Conservation (phyloP, 1,140 invertebrate genomes). For the Caenorhabditis tropicalis region DNA sequence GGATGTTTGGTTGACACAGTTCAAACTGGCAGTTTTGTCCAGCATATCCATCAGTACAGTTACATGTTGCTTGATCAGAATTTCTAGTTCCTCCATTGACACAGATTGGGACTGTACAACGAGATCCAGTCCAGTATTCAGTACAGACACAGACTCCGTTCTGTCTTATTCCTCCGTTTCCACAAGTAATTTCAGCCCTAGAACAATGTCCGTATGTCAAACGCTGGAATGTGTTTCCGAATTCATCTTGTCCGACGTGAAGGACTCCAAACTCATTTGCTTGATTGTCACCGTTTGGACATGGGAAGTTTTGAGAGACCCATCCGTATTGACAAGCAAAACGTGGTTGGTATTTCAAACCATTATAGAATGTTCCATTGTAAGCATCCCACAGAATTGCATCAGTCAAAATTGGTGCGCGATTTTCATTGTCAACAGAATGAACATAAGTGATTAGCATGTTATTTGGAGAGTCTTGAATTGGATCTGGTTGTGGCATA, state of each 20-base stretch:
- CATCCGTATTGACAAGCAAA: slow-evolving; percentile 46
- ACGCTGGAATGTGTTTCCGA: slow-evolving; percentile 58
- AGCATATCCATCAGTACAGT: slow-evolving; percentile 52
- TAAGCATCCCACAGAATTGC: slow-evolving; percentile 49
- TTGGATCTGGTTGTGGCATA: slow-evolving; percentile 43
- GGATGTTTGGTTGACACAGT: not conserved
- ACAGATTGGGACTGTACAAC: slow-evolving; percentile 55
- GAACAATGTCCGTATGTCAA: slow-evolving; percentile 53
- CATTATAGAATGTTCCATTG: slow-evolving; percentile 55
- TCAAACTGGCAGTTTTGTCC: slow-evolving; percentile 54
- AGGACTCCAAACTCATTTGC: slow-evolving; percentile 54
- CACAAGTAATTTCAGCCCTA: slow-evolving; percentile 23
- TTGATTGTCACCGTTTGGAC: slow-evolving; percentile 47
- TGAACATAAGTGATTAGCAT: slow-evolving; percentile 38
- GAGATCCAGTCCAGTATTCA: slow-evolving; percentile 53
- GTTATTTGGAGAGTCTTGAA: slow-evolving; percentile 48
- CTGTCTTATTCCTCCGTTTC: slow-evolving; percentile 55
- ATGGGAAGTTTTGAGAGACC: slow-evolving; percentile 52
- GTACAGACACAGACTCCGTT: slow-evolving; percentile 55
- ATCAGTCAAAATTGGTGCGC: slow-evolving; percentile 46
- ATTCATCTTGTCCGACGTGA: slow-evolving; percentile 58
- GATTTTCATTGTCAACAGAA: slow-evolving; percentile 15
- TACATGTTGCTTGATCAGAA: slow-evolving; percentile 32
- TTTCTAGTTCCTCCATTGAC: slow-evolving; percentile 55
- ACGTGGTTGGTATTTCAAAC: slow-evolving; percentile 46